Base-by-base conservation (phyloP, 2,797 vertebrate genomes). In the Valencia hispanica region DNA sequence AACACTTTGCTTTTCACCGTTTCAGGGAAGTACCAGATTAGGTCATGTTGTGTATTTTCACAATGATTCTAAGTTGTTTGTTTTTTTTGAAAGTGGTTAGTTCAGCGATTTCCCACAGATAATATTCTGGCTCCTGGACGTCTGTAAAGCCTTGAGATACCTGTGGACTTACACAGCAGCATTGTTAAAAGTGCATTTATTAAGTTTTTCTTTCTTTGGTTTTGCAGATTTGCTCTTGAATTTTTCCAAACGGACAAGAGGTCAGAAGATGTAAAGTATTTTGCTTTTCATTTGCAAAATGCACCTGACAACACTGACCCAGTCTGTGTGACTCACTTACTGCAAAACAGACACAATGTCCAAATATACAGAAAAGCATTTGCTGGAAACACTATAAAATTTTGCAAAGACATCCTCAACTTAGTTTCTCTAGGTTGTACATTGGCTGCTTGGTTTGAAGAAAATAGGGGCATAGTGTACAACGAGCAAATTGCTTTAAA, bases 1-100 rank as follows among this genome's bases (percentile, higher is more conserved):
- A 94, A 95, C 89, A 93, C 81, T 92, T 91, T 86, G 85, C 83
- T 82, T 84, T 85, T 87, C 76, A 74, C 78, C 81, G 50, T 84
- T 82, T 74, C 81, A 83, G 79, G 89, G 88, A 93, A 93, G 88
- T 78, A 79, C 85, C 87, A 81, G 75, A 92, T 93, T 85, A 91
- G 80, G 84, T 86, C 84, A 68, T 43, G 59, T 74, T 90, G 86
- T 87, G 82, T 95, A 88, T 94, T 94, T 93, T 89, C 69, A 84
- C 73, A 71, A 20, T 89, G 43, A 72, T 73, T 79, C 73, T 69
- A 91, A 93, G 92, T 88, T 78, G 79, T 86, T 86, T 90, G 83
- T 85, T 86, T 86, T 63, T 7, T 86, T 80, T 75, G 63, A 87
- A 80, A 68, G 83, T 78, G 50, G 70, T 79, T 74, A 53, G 68